Evolutionary conservation across 2,888 invertebrate genomes (phyloP).

Genomic region (Tachina fera): DNA sequence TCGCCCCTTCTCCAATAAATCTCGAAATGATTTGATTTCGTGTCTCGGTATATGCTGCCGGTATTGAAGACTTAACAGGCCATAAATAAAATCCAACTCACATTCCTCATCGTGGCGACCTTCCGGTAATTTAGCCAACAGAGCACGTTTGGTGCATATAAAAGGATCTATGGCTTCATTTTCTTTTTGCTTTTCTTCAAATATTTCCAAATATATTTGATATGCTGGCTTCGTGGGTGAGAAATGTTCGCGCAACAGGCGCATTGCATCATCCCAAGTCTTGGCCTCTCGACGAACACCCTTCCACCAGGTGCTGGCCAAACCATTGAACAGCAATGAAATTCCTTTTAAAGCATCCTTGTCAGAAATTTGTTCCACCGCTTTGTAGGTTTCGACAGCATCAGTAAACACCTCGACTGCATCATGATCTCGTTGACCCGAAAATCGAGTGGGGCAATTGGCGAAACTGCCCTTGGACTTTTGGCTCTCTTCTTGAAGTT

Average conservation of each 20-base stretch:
- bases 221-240: conserved; percentile 80
- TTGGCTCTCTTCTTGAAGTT: conserved; percentile 28
- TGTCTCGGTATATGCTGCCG: conserved; percentile 79
- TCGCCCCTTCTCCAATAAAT: conserved; percentile 79
- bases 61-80: conserved; percentile 79
- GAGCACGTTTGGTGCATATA: conserved; percentile 79
- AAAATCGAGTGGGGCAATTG: conserved; percentile 76
- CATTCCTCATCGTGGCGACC: conserved; percentile 79
- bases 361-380: conserved; percentile 78
- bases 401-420: conserved; percentile 80
- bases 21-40: conserved; percentile 77
- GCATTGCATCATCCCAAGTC: conserved; percentile 79
- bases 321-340: conserved; percentile 77
- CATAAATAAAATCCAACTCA: conserved; percentile 80
- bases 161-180: conserved; percentile 78
- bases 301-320: conserved; percentile 81
- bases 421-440: conserved; percentile 79
- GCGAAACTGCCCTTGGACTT: conserved; percentile 78
- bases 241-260: conserved; percentile 79
- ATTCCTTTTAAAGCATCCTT: conserved; percentile 80
- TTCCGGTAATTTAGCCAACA: conserved; percentile 80
- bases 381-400: conserved; percentile 78
- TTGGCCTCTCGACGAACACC: conserved; percentile 80
- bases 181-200: conserved; percentile 77
- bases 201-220: conserved; percentile 81